Evolutionary conservation across 2,888 invertebrate genomes (phyloP), one percentile per base, ranked within the genome.

Genomic region (Sthenelais limicola): DNA sequence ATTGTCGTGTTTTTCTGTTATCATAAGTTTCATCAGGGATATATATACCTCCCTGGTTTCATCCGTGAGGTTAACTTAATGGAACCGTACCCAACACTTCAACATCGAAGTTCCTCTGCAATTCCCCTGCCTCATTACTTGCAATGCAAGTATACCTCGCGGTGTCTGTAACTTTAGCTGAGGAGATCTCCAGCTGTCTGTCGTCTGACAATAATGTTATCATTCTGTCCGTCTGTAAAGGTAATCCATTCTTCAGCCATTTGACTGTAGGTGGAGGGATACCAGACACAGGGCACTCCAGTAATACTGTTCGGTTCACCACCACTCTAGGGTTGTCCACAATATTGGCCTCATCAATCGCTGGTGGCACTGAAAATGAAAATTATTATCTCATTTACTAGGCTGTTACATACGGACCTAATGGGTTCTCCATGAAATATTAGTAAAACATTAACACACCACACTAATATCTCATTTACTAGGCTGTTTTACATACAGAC

Each of bases 91-190:
- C 82, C 58, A 82, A 78, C n/a, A 87, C 85, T 76, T 85, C 84
- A 4, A 87, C 79, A 68, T 83, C 79, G 76, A 86, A 87, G 43
- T 82, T 83, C 49, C 84, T 82, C 62, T 78, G 78, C 49, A 90
- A 84, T 71, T 83, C 82, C 2, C 90, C 90, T 3, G 89, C 89
- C 68, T 88, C 88, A 79, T 90, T 90, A n/a, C 80, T 80, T 3
- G 89, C 90, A 26, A 87, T 82, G 76, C 90, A 90, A 32, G 86
- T 86, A 79, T 89, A 90, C 18, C 80, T 76, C 2, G 88, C 89
- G 0, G 84, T 85, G 80, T 90, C 87, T 0, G 77, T 76, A 9
- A 83, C 80, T 54, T 82, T 78, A 18, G 83, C 83, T 15, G 73
- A 54, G 9, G 74, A 73, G 52, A 86, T 84, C 73, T 84, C 80